Conservation (phyloP, 1,140 invertebrate genomes). For the Sitobion miscanthi region DNA sequence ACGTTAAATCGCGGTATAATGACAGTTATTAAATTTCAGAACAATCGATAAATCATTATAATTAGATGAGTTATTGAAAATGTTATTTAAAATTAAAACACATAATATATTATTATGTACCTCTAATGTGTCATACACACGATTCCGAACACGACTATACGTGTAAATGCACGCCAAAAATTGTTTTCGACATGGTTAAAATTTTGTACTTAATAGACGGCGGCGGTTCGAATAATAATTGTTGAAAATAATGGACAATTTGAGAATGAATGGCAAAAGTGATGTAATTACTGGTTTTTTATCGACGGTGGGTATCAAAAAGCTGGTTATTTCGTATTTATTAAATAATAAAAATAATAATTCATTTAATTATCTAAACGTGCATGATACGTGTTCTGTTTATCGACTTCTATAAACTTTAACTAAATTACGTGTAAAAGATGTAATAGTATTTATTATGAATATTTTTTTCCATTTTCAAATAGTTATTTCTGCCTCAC, state of each 20-base stretch:
- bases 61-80: conserved; percentile 2
- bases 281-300: neutral
- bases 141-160: neutral
- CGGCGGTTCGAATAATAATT: too few species aligned
- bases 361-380: too few species aligned
- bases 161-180: neutral
- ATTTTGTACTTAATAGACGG: neutral
- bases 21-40: neutral
- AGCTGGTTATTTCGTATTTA: neutral
- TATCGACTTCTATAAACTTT: too few species aligned
- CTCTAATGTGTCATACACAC: neutral
- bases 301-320: neutral
- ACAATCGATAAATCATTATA: conserved; percentile 2
- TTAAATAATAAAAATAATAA: too few species aligned
- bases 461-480: too few species aligned
- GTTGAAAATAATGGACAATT: neutral
- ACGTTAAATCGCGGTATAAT: neutral
- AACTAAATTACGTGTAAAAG: too few species aligned
- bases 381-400: too few species aligned
- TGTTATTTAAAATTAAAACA: neutral
- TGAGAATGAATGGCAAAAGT: neutral
- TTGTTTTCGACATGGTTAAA: neutral
- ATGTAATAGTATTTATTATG: too few species aligned
- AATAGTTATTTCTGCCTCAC: too few species aligned
- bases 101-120: conserved; percentile 4